These are phyloP conservation scores for Hipposideros larvatus DNA, from an alignment of 2,797 vertebrate species.

Conservation along the genomic window DNA sequence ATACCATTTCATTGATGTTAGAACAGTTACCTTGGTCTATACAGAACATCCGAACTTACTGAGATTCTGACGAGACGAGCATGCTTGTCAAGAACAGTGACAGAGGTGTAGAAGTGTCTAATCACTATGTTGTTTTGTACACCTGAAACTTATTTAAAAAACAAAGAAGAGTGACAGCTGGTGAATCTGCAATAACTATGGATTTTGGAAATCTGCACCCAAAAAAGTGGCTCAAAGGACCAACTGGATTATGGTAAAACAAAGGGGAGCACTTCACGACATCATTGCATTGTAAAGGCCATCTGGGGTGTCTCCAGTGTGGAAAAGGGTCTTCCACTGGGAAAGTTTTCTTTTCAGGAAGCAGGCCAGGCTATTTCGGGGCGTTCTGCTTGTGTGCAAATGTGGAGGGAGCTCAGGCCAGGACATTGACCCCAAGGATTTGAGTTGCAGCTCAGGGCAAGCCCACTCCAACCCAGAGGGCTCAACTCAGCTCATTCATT, in stretches of 20 bases:
- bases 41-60: conserved; percentile 90
- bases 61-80: conserved; percentile 91
- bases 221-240: conserved; percentile 87
- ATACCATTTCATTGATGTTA: conserved; percentile 91
- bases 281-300: conserved; percentile 80
- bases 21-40: conserved; percentile 91
- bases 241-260: conserved; percentile 88
- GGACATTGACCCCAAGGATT: conserved; percentile 52
- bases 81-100: conserved; percentile 86
- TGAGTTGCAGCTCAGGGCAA: conserved; percentile 35
- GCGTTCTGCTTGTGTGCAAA: conserved; percentile 78
- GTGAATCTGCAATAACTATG: conserved; percentile 86
- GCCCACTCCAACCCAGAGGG: background rate
- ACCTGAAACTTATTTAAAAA: too few species aligned
- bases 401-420: background rate
- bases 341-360: conserved; percentile 80
- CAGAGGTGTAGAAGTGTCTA: too few species aligned
- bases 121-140: too few species aligned
- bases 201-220: conserved; percentile 85
- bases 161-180: conserved; percentile 88
- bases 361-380: conserved; percentile 77
- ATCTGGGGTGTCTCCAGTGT: conserved; percentile 75
- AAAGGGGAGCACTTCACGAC: conserved; percentile 81
- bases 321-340: conserved; percentile 81
- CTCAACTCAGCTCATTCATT: conserved; percentile 45